These are phyloP conservation scores for Linurgus olivaceus DNA, from an alignment of 2,797 vertebrate species.

Conservation along the genomic window DNA sequence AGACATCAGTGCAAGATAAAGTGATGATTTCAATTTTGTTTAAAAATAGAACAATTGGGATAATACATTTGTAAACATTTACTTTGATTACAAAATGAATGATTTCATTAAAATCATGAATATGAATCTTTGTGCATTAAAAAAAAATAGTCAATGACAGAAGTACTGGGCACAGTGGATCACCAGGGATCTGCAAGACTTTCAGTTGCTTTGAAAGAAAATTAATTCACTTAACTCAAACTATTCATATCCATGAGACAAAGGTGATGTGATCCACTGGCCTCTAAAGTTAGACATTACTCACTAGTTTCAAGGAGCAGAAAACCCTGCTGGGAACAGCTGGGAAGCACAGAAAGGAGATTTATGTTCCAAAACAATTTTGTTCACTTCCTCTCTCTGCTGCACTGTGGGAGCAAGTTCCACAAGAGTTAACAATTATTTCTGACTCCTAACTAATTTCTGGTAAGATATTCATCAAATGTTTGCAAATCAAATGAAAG, in stretches of 20 bases:
- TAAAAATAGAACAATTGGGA: not conserved
- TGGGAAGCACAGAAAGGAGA: not conserved
- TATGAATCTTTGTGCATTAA: not conserved
- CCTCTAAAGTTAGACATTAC: not conserved
- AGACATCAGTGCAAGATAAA: not conserved
- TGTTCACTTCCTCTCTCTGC: not conserved
- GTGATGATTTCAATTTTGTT: not conserved
- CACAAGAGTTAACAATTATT: not conserved
- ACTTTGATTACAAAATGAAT: not conserved
- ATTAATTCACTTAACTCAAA: not conserved
- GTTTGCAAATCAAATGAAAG: not conserved
- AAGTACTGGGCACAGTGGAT: accelerated
- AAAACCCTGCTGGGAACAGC: not conserved
- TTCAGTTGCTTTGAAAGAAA: not conserved
- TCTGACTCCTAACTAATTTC: not conserved
- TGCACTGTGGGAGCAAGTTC: not conserved
- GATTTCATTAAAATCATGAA: not conserved
- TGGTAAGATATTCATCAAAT: not conserved
- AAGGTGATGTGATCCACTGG: not conserved
- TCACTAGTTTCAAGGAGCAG: not conserved
- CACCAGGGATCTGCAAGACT: not conserved
- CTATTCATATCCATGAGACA: not conserved
- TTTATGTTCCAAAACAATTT: not conserved
- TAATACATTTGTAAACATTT: not conserved
- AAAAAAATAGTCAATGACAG: not conserved